These are phyloP conservation scores for Sebastes hopkinsi DNA, from an alignment of 2,797 vertebrate species.

Conservation along the genomic window DNA sequence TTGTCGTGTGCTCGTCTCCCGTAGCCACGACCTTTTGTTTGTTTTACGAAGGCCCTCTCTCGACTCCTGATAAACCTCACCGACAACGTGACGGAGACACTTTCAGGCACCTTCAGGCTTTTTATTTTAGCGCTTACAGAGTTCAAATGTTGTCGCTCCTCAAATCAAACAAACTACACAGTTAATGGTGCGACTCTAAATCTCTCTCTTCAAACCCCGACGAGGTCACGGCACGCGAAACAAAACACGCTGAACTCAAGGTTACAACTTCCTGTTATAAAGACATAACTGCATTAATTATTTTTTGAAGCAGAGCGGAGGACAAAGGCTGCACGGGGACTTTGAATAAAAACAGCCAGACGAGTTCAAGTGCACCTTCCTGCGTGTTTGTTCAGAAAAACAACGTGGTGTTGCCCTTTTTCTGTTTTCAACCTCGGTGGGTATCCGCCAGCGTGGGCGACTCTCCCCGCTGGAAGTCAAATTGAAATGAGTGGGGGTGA, in stretches of 20 bases:
- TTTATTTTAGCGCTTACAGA: background rate
- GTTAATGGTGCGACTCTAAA: too few relatives aligned
- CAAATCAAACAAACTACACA: background rate
- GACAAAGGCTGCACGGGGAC: background rate
- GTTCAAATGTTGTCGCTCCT: background rate
- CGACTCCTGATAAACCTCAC: background rate
- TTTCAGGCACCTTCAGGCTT: background rate
- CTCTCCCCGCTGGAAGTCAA: background rate
- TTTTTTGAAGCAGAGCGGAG: too few relatives aligned
- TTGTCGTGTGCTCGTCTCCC: too few relatives aligned
- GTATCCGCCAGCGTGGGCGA: background rate
- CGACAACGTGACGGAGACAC: background rate
- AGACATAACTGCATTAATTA: background rate
- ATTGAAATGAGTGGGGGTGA: constrained; percentile 4
- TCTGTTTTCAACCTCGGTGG: background rate
- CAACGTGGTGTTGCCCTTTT: background rate
- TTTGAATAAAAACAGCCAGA: background rate
- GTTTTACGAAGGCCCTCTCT: too few relatives aligned
- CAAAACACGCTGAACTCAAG: too few relatives aligned
- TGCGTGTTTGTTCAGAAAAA: background rate
- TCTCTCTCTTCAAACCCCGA: too few relatives aligned
- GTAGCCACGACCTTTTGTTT: too few relatives aligned
- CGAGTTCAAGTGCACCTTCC: background rate
- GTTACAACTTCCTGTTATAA: too few relatives aligned
- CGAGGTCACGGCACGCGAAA: too few relatives aligned